phyloP scores from a whole-genome alignment of 2,888 invertebrate species.

The Phortica magna region DNA sequence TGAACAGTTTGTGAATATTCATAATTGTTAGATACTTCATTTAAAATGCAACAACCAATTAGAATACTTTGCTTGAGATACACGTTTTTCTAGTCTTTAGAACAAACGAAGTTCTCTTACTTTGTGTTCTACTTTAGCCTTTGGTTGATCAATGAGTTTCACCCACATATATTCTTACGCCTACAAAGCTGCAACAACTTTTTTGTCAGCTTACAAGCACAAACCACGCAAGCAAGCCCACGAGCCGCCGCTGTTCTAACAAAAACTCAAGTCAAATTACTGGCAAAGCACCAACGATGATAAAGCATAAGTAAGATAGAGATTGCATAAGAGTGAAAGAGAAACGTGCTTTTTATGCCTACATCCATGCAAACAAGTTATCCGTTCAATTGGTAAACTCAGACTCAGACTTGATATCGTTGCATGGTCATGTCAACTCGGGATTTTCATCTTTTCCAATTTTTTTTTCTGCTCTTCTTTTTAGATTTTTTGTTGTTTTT shows the following conservation, averaged over 20 bases:
- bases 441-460: background rate
- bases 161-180: too few species aligned
- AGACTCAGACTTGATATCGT: slow-evolving; percentile 19
- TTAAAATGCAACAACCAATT: too few species aligned
- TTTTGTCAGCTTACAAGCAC: background rate
- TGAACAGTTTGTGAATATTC: too few species aligned
- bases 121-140: too few species aligned
- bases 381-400: background rate
- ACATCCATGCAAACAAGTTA: slow-evolving; percentile 30
- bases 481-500: background rate
- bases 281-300: background rate
- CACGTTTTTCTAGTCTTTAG: too few species aligned
- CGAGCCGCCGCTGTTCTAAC: background rate
- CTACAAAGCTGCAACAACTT: too few species aligned
- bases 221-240: background rate
- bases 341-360: background rate
- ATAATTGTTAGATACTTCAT: too few species aligned
- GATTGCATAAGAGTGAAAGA: background rate
- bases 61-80: too few species aligned
- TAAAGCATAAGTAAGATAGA: background rate
- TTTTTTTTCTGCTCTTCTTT: background rate
- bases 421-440: background rate
- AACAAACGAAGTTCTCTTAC: too few species aligned
- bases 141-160: too few species aligned
- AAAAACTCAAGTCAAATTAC: background rate